Evolutionary conservation across 53 echinoderm and acorn worm species (phyloP), one percentile per base, ranked within the genome.

Genomic region (Pentamera pediparva): DNA sequence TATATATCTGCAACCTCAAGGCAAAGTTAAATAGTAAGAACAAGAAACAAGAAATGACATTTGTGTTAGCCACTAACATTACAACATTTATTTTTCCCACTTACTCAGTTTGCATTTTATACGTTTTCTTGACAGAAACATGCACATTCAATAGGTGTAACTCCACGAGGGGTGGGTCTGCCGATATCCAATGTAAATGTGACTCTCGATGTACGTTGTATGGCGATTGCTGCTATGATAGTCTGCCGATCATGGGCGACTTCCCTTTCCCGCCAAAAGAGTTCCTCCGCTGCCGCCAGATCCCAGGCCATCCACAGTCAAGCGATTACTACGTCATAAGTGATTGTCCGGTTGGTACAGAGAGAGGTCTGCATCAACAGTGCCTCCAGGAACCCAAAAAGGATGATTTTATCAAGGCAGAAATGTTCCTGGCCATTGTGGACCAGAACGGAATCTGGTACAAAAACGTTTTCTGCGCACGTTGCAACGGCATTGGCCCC

Each of bases 221-320:
- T 62, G 35, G 62, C 11, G 62, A 62, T 35, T 62, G 62, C 22
- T 62, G 62, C 35, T 62, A 37, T 35, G 62, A 62, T 35, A 62
- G 18, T 35, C 62, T 9, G 1, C 15, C 27, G 8, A n/a, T 25
- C 19, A 25, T 18, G 17, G 33, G 18, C 33, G 36, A 6, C 1
- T 62, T 34, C 20, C 19, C 62, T 34, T 62, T n/a, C 15, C 62
- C 62, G 3, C 33, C 15, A 35, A 32, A 37, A 12, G 62, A 62
- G 15, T 19, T 33, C 15, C 18, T 34, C 5, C 35, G 35, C 15
- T 62, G 62, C n/a, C 62, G 28, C 32, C 35, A 15, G 11, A n/a
- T 35, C 11, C 62, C 62, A 18, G 62, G 62, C 17, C 21, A 34
- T 17, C 4, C 4, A 34, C 15, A 21, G 5, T 12, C 4, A 5